A percentile compares a stretch with the other conserved stretches of the same genome.
phyloP scores from a whole-genome alignment of 2,797 vertebrate species.

The Onychomys arenicola region DNA sequence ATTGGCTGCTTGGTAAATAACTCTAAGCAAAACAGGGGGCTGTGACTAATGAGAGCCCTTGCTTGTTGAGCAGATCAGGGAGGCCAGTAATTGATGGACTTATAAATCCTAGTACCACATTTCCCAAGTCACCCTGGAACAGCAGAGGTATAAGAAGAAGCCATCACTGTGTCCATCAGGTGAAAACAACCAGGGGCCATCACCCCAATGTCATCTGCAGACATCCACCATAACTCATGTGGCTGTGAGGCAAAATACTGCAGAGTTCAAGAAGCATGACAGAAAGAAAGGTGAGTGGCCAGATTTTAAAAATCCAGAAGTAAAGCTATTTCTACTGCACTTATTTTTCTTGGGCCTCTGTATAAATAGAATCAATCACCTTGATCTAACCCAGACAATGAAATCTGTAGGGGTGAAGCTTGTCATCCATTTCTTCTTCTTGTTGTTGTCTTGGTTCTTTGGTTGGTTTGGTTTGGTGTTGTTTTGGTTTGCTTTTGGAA shows the following conservation, averaged over 20 bases:
- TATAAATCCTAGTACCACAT: constrained; percentile 62
- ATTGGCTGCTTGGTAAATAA: constrained; percentile 80
- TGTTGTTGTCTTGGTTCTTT: background rate
- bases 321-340: background rate
- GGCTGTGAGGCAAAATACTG: background rate
- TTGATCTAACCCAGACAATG: background rate
- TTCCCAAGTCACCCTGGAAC: constrained; percentile 35
- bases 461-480: background rate
- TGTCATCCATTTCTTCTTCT: background rate
- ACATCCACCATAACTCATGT: background rate
- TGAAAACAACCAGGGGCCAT: background rate
- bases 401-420: background rate
- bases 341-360: background rate
- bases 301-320: constrained; percentile 4
- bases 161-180: background rate
- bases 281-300: background rate
- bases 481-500: background rate
- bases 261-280: background rate
- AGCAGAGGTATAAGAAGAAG: background rate
- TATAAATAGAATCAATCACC: constrained; percentile 9
- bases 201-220: background rate
- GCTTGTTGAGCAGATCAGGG: constrained; percentile 59
- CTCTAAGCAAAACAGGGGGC: constrained; percentile 75
- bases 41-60: constrained; percentile 68
- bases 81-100: constrained; percentile 75